Percentiles rank a stretch among this genome's conserved stretches.
Evolutionary conservation across 1,140 invertebrate genomes (phyloP).

Genomic region (Drosophila paulistorum): DNA sequence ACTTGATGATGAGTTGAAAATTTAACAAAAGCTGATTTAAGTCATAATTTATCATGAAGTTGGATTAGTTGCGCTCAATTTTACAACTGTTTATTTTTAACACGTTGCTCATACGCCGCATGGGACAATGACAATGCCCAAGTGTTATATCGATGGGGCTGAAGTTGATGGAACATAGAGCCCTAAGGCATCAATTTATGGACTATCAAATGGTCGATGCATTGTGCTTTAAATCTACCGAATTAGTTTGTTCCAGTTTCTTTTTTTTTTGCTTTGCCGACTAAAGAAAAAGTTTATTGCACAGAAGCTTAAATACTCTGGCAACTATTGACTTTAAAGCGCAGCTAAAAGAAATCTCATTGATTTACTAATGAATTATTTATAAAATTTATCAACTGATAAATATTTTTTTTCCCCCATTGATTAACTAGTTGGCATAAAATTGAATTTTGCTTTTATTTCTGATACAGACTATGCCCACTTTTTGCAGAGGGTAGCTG

Average conservation of each 20-base stretch:
- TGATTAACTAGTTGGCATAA: neutral
- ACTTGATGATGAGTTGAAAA: slow-evolving; percentile 74
- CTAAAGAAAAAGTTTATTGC: slow-evolving; percentile 9
- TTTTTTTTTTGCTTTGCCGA: no score
- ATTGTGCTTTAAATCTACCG: slow-evolving; percentile 60
- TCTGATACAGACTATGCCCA: neutral
- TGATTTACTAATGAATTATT: neutral
- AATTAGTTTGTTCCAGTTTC: slow-evolving; percentile 71
- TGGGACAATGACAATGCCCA: slow-evolving; percentile 47
- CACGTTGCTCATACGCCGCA: slow-evolving; percentile 69
- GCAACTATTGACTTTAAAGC: neutral
- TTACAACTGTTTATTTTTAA: slow-evolving; percentile 79
- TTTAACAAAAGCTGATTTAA: slow-evolving; percentile 81
- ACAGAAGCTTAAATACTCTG: slow-evolving; percentile 21
- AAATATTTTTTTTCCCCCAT: neutral
- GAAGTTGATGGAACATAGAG: slow-evolving; percentile 10
- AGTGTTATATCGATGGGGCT: neutral
- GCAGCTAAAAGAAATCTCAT: neutral
- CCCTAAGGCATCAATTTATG: slow-evolving; percentile 73
- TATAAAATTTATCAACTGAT: neutral
- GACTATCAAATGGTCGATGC: slow-evolving; percentile 65
- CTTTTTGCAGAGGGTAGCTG: neutral
- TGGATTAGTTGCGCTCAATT: slow-evolving; percentile 76
- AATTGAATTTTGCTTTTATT: neutral
- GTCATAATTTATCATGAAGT: slow-evolving; percentile 81